Base-by-base conservation (phyloP, 2,888 invertebrate species). In the Caenorhabditis imperialis region DNA sequence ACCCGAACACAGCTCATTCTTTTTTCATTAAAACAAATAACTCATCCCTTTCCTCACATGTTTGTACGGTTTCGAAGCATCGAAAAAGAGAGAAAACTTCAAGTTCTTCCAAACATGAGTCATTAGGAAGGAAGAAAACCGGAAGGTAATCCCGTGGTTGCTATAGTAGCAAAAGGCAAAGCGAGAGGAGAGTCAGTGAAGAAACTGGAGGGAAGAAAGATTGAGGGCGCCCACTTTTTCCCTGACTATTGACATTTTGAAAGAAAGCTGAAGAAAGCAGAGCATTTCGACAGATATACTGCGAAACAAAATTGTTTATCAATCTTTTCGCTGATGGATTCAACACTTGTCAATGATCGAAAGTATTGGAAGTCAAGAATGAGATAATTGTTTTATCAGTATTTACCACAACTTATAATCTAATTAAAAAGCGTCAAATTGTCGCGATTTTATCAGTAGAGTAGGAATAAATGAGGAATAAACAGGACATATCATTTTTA, bases 1-100 rank as follows among this genome's bases (percentile, higher is more conserved):
- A 53, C 38, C 30, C n/a, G 38, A 54, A 63, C 54, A 63, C 54
- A 63, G 38, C 54, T 54, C 63, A 62, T 62, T 48, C 30, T 12
- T 63, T 63, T 63, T 63, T 63, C 47, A 63, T 63, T 63, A 54
- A 54, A 63, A 63, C 63, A 54, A 63, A 63, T 54, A 63, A 33
- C 44, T 47, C 44, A 53, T 45, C 14, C 38, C 20, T 42, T 47
- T 45, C 47, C 53, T 53, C 45, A 38, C 48, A 10, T 44, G 38
- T 37, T 54, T 63, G 63, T 63, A 54, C 54, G 63, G 54, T 63
- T 63, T 63, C 20, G 35, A 62, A 62, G 44, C 44, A 22, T n/a
- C n/a, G n/a, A n/a, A n/a, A n/a, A n/a, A n/a, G n/a, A n/a, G n/a
- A n/a, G n/a, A n/a, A n/a, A n/a, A n/a, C n/a, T 10, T 30, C 6